These are phyloP conservation scores for Pristis pectinata DNA, from an alignment of 2,797 vertebrate genomes.

Conservation along the genomic window DNA sequence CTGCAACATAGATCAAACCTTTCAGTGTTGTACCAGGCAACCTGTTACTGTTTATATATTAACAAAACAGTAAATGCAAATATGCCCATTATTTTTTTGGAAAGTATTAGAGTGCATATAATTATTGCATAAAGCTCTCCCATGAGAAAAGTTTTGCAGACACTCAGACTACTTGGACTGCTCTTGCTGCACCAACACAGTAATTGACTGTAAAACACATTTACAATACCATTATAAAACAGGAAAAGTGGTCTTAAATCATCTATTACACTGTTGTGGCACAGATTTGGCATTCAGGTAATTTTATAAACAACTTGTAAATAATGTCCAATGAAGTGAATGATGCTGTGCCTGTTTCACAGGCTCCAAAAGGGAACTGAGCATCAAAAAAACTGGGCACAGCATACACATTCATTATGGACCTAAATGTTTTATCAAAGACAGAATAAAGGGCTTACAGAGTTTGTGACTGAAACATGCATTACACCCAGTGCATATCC, in stretches of 20 bases:
- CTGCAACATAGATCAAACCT: not conserved
- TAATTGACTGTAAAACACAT: slow-evolving; percentile 16
- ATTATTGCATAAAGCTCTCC: slow-evolving; percentile 14
- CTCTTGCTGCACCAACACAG: not conserved
- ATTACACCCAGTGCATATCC: not conserved
- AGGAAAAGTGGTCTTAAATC: slow-evolving; percentile 3
- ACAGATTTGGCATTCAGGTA: not conserved
- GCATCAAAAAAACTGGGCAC: not conserved
- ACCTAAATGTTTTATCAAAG: too few species aligned
- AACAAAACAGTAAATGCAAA: not conserved
- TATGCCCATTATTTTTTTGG: slow-evolving; percentile 2
- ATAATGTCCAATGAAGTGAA: not conserved
- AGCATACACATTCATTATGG: not conserved
- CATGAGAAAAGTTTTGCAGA: slow-evolving; percentile 9
- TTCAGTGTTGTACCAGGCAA: not conserved
- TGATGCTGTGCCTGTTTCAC: not conserved
- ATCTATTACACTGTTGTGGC: not conserved
- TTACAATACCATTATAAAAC: slow-evolving; percentile 23
- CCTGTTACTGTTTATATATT: not conserved
- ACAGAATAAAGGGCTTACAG: not conserved
- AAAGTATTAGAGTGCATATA: not conserved
- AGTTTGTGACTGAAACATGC: not conserved
- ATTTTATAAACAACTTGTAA: slow-evolving; percentile 8
- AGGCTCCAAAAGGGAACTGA: too few species aligned
- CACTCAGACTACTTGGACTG: slow-evolving; percentile 7